Evolutionary conservation across 1,140 invertebrate genomes (phyloP).

Genomic region (Hycleus phaleratus): DNA sequence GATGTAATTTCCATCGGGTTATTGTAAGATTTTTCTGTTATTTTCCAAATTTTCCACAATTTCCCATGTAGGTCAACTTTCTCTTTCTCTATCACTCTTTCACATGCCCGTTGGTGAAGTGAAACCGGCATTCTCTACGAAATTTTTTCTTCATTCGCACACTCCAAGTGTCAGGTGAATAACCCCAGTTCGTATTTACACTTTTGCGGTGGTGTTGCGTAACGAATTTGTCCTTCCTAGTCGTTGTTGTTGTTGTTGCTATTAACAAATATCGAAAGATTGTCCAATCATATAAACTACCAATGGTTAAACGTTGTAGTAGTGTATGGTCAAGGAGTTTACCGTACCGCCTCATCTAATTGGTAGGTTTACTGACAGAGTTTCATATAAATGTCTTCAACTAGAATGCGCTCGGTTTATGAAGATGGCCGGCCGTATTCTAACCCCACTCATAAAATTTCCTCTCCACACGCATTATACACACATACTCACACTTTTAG

Average conservation of each 20-base stretch:
- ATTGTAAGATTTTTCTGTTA: too few relatives aligned
- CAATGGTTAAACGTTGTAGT: too few relatives aligned
- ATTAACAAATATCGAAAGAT: too few relatives aligned
- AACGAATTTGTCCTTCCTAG: constrained; percentile 34
- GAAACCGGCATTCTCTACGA: constrained; percentile 34
- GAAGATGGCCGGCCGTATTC: constrained; percentile 20
- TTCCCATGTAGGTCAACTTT: constrained; percentile 39
- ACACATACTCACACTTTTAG: too few relatives aligned
- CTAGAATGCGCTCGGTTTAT: neutral
- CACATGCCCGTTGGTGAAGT: constrained; percentile 27
- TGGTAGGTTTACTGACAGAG: neutral
- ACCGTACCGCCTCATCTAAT: too few relatives aligned
- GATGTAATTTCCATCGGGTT: constrained; percentile 2
- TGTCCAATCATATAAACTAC: too few relatives aligned
- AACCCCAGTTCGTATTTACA: constrained; percentile 35
- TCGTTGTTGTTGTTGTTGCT: neutral
- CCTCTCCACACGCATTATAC: constrained; percentile 9
- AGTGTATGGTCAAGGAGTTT: too few relatives aligned
- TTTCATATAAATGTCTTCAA: neutral
- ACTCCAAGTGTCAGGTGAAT: constrained; percentile 34
- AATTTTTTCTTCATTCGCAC: constrained; percentile 29
- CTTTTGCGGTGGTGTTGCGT: constrained; percentile 27
- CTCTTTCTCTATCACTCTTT: constrained; percentile 23
- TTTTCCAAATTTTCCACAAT: too few relatives aligned
- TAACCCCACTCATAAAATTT: constrained; percentile 18